Conservation (phyloP, 2,888 invertebrate species). For the Agonopterix subpropinquella region DNA sequence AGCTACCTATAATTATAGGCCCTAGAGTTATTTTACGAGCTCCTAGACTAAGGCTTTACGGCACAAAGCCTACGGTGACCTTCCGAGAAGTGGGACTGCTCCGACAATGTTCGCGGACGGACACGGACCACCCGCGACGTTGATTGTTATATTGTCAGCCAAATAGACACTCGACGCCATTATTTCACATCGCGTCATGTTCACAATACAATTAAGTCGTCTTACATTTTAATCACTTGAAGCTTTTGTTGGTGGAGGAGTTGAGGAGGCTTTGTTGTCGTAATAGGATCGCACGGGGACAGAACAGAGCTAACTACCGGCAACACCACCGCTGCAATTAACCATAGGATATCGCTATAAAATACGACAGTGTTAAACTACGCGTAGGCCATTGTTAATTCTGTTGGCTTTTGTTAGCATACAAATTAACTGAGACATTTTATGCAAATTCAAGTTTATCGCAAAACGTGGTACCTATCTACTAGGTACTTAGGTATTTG, state of each 20-base stretch:
- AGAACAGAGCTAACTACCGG: background rate
- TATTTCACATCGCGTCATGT: conserved; percentile 29
- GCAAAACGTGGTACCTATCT: too few species aligned
- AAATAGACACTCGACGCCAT: conserved; percentile 39
- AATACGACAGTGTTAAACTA: too few species aligned
- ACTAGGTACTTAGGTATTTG: too few species aligned
- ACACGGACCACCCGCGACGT: conserved; percentile 51
- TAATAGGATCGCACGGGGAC: conserved; percentile 5
- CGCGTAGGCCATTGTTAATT: too few species aligned
- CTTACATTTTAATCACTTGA: conserved; percentile 26
- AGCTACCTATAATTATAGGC: conserved; percentile 47
- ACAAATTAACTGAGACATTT: too few species aligned
- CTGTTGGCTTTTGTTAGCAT: too few species aligned
- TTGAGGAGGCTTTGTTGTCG: conserved; percentile 14
- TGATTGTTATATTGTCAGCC: conserved; percentile 50
- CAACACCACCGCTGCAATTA: background rate
- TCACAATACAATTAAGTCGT: conserved; percentile 32
- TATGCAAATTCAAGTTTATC: too few species aligned
- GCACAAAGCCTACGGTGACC: conserved; percentile 49
- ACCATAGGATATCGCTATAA: background rate
- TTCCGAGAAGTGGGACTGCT: conserved; percentile 51
- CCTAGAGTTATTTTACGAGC: conserved; percentile 47
- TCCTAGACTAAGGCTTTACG: conserved; percentile 44
- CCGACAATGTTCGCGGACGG: conserved; percentile 35
- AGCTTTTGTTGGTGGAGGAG: conserved; percentile 14